Evolutionary conservation across 2,797 vertebrate genomes (phyloP), one percentile per base, ranked within the genome.

Genomic region (Catostomus latipinnis): DNA sequence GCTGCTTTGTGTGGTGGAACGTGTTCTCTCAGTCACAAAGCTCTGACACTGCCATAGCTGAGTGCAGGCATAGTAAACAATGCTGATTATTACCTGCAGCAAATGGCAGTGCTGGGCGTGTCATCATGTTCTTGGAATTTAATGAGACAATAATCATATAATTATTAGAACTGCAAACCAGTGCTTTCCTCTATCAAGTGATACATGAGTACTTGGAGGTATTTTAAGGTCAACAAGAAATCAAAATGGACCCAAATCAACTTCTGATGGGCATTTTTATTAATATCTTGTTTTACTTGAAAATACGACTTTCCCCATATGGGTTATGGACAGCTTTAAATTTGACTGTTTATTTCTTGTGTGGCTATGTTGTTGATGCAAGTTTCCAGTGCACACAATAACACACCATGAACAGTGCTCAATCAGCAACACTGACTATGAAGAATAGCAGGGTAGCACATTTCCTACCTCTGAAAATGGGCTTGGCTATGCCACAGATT

Each of bases 381-480:
- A 46, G 14, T 60, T 61, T 48, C 43, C n/a, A 52, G 46, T n/a
- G 57, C 45, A 75, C 43, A 61, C 18, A 67, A 61, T 67, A n/a
- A 75, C 78, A 8, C 78, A 69, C 60, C 73, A 76, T 80, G 43
- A 1, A 71, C 84, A 83, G 82, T 88, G 90, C 89, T 72, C 56
- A 86, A 85, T 92, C 90, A 91, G 89, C 88, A 85, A 69, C 83
- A 86, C 83, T 78, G 68, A 57, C 45, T 72, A 71, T 73, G 43
- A 18, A 85, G 67, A 69, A 82, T 71, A 87, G 87, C 82, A 85
- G 85, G 50, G 56, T 4, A 72, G 84, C 22, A 43, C 56, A 62
- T 85, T 90, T 91, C 86, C 83, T 88, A 81, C 86, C 87, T 60
- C 78, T 87, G 78, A 76, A 88, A 88, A 74, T 34, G 34, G 14